phyloP scores from a whole-genome alignment of 30 jellyfish, hydroid and myxozoan species.

The Aurelia sp. region DNA sequence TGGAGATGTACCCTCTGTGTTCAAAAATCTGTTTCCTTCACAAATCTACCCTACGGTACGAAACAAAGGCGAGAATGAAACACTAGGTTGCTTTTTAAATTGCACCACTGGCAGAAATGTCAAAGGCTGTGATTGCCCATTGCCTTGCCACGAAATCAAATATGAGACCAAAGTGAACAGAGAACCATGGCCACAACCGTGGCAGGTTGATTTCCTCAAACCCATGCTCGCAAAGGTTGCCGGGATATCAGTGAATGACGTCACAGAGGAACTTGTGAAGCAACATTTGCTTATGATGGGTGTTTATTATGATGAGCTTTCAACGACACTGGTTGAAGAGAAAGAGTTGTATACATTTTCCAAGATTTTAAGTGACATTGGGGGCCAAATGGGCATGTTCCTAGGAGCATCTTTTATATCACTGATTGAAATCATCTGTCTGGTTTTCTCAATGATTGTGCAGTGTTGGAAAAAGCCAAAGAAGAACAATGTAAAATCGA shows the following conservation, averaged over 20 bases:
- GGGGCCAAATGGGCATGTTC: slow-evolving; percentile 75
- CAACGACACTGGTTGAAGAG: slow-evolving; percentile 12
- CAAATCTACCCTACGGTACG: background rate
- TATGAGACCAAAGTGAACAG: slow-evolving; percentile 34
- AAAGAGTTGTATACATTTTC: slow-evolving; percentile 17
- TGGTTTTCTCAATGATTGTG: background rate
- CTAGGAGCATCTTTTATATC: slow-evolving; percentile 64
- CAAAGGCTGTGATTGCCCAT: slow-evolving; percentile 29
- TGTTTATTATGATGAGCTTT: slow-evolving; percentile 19
- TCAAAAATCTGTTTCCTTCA: background rate
- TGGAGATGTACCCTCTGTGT: background rate
- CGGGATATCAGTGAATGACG: background rate
- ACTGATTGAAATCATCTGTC: slow-evolving; percentile 29
- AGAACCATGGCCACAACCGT: slow-evolving; percentile 56
- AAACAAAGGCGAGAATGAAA: background rate
- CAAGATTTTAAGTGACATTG: slow-evolving; percentile 44
- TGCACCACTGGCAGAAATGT: background rate
- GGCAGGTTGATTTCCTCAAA: slow-evolving; percentile 16
- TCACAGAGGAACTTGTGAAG: background rate
- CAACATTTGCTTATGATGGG: background rate
- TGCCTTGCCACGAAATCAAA: slow-evolving; percentile 42
- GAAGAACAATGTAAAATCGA: background rate
- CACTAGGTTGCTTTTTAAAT: background rate
- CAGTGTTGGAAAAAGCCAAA: background rate
- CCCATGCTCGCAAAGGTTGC: slow-evolving; percentile 1